Conservation (phyloP, 2,113 vertebrate genomes). For the Antechinus stuartii region DNA sequence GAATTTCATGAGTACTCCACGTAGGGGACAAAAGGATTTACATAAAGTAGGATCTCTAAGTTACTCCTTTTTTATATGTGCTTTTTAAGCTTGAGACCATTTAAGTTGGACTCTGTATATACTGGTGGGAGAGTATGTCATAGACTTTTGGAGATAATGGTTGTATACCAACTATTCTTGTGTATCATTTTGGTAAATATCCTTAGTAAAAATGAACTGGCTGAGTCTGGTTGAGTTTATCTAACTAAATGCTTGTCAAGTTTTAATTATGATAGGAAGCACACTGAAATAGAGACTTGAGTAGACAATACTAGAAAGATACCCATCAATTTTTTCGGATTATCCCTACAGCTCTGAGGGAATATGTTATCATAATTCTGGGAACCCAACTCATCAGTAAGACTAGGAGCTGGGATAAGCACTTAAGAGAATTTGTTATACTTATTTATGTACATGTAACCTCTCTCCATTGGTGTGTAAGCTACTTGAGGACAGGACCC, state of each 20-base stretch:
- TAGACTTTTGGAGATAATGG: background rate
- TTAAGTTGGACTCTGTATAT: background rate
- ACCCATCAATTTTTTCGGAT: background rate
- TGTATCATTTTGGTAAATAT: background rate
- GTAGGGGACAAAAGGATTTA: background rate
- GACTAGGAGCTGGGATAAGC: too few relatives aligned
- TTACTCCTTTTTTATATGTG: background rate
- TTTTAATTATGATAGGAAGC: background rate
- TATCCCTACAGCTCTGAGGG: too few relatives aligned
- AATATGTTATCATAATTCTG: too few relatives aligned
- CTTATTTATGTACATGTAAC: background rate
- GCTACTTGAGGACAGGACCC: background rate
- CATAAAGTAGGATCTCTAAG: background rate
- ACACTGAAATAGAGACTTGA: background rate
- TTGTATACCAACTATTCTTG: background rate
- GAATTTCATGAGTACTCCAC: background rate
- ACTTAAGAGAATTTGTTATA: too few relatives aligned
- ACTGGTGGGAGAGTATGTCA: background rate
- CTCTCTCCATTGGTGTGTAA: background rate
- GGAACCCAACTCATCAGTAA: too few relatives aligned
- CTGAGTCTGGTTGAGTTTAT: background rate
- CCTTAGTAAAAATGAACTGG: too few relatives aligned
- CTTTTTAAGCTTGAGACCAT: background rate
- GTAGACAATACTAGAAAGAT: background rate
- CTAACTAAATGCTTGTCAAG: background rate